These are phyloP conservation scores for Phyllopteryx taeniolatus DNA, from an alignment of 2,113 vertebrate species.

Conservation along the genomic window DNA sequence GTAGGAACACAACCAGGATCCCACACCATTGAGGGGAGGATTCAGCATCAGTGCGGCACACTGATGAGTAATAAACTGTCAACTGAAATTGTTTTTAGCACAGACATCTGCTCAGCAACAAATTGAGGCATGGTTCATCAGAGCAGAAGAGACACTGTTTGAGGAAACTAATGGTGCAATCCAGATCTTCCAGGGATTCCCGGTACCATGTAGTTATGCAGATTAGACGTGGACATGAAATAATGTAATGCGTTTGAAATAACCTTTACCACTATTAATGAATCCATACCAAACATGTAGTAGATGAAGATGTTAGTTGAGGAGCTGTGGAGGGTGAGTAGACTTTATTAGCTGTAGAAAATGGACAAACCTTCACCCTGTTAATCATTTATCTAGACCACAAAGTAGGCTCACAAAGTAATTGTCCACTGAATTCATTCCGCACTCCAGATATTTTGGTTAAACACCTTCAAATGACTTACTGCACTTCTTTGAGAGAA, in stretches of 20 bases:
- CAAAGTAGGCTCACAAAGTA: constrained; percentile 35
- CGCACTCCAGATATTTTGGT: constrained; percentile 39
- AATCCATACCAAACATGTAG: not conserved
- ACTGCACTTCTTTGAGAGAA: constrained; percentile 12
- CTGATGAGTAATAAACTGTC: constrained; percentile 51
- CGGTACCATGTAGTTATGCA: not conserved
- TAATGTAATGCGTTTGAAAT: not conserved
- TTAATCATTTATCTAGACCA: constrained; percentile 70
- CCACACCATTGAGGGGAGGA: not conserved
- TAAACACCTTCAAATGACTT: constrained; percentile 27
- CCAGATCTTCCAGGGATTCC: constrained; percentile 53
- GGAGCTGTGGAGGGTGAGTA: constrained; percentile 35
- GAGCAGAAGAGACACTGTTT: constrained; percentile 48
- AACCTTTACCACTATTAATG: not conserved
- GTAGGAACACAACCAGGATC: not conserved
- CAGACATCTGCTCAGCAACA: constrained; percentile 66
- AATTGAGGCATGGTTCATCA: constrained; percentile 51
- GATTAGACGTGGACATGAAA: not conserved
- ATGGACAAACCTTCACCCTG: constrained; percentile 61
- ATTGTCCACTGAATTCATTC: constrained; percentile 50
- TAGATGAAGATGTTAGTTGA: constrained; percentile 10
- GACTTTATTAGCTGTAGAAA: constrained; percentile 69
- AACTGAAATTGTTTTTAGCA: constrained; percentile 50
- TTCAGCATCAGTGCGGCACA: not conserved
- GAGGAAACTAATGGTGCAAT: constrained; percentile 45